Conservation (phyloP, 2,888 invertebrate genomes). For the Tetropium fuscum region DNA sequence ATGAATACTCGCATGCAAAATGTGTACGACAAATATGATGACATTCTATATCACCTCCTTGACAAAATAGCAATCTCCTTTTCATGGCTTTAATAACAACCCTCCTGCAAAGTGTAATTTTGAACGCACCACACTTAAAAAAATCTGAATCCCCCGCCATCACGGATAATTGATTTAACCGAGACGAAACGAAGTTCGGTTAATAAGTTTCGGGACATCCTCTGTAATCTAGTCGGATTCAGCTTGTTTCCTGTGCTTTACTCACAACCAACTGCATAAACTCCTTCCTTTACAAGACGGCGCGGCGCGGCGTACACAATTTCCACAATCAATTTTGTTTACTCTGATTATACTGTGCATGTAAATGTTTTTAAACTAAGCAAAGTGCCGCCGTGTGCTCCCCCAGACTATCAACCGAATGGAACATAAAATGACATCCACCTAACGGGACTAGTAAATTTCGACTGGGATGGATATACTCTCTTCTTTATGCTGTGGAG, state of each 20-base stretch:
- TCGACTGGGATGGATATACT: conserved; percentile 2
- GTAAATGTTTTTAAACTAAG: conserved; percentile 27
- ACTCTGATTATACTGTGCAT: conserved; percentile 20
- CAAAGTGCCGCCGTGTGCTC: background rate
- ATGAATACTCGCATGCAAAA: no score
- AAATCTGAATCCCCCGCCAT: background rate
- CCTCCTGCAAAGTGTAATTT: no score
- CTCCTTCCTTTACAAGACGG: conserved; percentile 5
- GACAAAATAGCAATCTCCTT: no score
- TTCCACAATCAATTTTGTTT: conserved; percentile 24
- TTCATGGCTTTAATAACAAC: no score
- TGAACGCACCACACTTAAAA: background rate
- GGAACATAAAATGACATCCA: conserved; percentile 19
- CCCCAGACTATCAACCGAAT: conserved; percentile 12
- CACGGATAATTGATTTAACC: conserved; percentile 27
- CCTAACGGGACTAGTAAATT: conserved; percentile 20
- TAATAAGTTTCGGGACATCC: conserved; percentile 23
- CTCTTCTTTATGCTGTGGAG: conserved; percentile 12
- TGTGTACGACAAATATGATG: no score
- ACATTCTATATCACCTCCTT: no score
- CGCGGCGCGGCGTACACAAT: conserved; percentile 10
- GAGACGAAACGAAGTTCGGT: conserved; percentile 27
- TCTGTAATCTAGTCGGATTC: conserved; percentile 20
- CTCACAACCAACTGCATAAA: background rate
- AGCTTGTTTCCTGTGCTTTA: conserved; percentile 3